Conservation (phyloP, 2,888 invertebrate genomes). For the Plebejus melissa region DNA sequence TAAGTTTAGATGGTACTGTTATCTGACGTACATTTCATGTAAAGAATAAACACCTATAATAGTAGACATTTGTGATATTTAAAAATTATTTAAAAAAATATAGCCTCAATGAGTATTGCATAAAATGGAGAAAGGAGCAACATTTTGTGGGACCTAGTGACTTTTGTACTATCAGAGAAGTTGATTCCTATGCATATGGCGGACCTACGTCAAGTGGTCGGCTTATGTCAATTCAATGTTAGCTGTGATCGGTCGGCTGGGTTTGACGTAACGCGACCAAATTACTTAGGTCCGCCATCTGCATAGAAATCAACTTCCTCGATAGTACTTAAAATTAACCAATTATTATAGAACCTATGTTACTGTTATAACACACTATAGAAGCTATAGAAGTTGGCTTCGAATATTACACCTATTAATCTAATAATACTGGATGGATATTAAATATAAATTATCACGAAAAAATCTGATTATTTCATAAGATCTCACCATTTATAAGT, state of each 20-base stretch:
- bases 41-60: constrained; percentile 5
- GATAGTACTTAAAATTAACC: constrained; percentile 43
- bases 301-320: too few species aligned
- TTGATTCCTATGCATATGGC: too few species aligned
- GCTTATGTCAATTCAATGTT: too few species aligned
- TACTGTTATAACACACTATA: constrained; percentile 55
- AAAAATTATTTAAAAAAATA: constrained; percentile 25
- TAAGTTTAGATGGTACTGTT: constrained; percentile 23
- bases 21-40: not conserved
- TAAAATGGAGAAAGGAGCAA: constrained; percentile 28
- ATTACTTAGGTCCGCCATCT: too few species aligned
- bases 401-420: constrained; percentile 65
- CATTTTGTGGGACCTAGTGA: constrained; percentile 28
- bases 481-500: constrained; percentile 71
- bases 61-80: constrained; percentile 3
- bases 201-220: too few species aligned
- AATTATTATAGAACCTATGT: constrained; percentile 55
- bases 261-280: too few species aligned
- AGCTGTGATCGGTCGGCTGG: too few species aligned
- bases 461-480: constrained; percentile 72
- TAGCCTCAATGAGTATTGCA: constrained; percentile 8
- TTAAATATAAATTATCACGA: constrained; percentile 71
- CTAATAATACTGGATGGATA: constrained; percentile 78
- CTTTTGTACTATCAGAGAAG: constrained; percentile 13
- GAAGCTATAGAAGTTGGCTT: constrained; percentile 61